A percentile compares a stretch with the other conserved stretches of the same genome.
These are phyloP conservation scores for Atta cephalotes DNA, from an alignment of 1,140 invertebrate species.

Conservation along the genomic window DNA sequence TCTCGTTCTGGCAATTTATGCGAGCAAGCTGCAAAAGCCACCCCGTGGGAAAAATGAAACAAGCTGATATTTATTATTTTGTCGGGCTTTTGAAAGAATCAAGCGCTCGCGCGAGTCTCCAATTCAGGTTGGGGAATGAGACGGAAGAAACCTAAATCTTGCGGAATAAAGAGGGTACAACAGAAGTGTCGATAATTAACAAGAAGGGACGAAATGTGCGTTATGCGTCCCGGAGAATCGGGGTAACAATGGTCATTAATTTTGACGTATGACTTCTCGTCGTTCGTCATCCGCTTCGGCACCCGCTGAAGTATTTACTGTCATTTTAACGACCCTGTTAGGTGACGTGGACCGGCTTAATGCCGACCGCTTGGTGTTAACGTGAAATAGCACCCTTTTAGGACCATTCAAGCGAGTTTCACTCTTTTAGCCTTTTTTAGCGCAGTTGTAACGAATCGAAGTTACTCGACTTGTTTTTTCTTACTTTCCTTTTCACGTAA, in stretches of 20 bases:
- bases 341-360: constrained; percentile 58
- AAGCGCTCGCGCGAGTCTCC: not conserved
- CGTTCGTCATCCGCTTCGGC: constrained; percentile 61
- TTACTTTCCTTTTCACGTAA: not conserved
- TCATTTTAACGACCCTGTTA: constrained; percentile 78
- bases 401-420: not conserved
- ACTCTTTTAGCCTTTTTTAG: not conserved
- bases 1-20: not conserved
- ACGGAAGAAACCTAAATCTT: constrained; percentile 25
- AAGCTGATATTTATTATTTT: constrained; percentile 1
- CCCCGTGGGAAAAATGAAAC: not conserved
- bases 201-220: constrained; percentile 23
- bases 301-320: constrained; percentile 75
- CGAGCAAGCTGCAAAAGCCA: not conserved
- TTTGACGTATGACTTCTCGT: constrained; percentile 72
- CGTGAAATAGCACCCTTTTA: constrained; percentile 31
- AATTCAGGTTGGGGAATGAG: not conserved
- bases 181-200: constrained; percentile 57
- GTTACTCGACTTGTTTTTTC: not conserved
- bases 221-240: constrained; percentile 7
- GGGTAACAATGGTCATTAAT: constrained; percentile 71
- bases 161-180: constrained; percentile 2
- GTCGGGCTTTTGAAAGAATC: not conserved
- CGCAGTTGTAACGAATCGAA: not conserved
- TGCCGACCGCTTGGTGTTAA: constrained; percentile 22